Percentiles rank a stretch among this genome's conserved stretches.
These are phyloP conservation scores for Hartigia nigra DNA, from an alignment of 2,888 invertebrate species.

Conservation along the genomic window DNA sequence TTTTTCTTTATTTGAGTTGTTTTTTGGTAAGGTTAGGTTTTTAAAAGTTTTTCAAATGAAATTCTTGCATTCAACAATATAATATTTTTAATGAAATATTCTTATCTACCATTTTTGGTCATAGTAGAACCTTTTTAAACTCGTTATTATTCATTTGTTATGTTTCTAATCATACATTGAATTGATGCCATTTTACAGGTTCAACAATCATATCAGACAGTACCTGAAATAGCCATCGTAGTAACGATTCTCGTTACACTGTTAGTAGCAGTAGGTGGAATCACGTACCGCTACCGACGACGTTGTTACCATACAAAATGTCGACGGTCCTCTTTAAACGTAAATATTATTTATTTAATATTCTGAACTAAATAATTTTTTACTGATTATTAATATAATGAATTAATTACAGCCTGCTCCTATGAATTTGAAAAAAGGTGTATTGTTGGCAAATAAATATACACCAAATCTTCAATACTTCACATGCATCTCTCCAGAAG, in stretches of 20 bases:
- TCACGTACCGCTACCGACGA: constrained; percentile 47
- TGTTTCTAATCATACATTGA: too few relatives aligned
- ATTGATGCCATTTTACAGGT: constrained; percentile 41
- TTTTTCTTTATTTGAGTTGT: too few relatives aligned
- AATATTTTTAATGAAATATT: constrained; percentile 13
- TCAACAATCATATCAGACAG: constrained; percentile 46
- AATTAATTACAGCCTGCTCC: constrained; percentile 70
- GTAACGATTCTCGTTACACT: constrained; percentile 44
- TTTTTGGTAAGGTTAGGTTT: too few relatives aligned
- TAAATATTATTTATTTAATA: constrained; percentile 27
- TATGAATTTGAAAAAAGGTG: constrained; percentile 69
- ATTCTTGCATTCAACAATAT: too few relatives aligned
- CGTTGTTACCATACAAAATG: constrained; percentile 47
- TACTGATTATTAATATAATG: not conserved
- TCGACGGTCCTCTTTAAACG: constrained; percentile 49
- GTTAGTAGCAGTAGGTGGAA: constrained; percentile 36
- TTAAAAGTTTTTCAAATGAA: too few relatives aligned
- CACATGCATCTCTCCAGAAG: constrained; percentile 65
- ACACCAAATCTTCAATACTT: constrained; percentile 83
- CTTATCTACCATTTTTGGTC: not conserved
- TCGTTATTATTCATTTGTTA: too few relatives aligned
- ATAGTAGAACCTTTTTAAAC: too few relatives aligned
- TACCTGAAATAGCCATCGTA: constrained; percentile 57
- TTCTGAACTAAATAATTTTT: not conserved
- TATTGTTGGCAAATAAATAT: constrained; percentile 78